phyloP scores from a whole-genome alignment of 2,888 invertebrate species.

The Aromia moschata region DNA sequence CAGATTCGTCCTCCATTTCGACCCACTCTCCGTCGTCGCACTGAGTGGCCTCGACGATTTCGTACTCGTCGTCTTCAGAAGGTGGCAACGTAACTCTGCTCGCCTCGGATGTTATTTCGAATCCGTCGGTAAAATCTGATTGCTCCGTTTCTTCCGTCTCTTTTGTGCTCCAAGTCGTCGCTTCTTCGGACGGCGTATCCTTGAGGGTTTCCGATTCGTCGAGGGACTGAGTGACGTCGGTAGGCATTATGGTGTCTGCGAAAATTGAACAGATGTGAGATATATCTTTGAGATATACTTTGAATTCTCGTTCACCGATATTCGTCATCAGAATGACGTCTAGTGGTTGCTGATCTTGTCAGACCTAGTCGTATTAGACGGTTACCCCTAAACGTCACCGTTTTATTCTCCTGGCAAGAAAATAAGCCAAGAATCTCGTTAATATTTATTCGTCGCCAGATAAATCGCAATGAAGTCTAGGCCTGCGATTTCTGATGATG shows the following conservation, averaged over 20 bases:
- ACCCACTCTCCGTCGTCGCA: conserved; percentile 67
- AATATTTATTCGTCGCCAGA: too few species aligned
- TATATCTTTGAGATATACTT: too few species aligned
- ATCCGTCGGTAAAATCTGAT: conserved; percentile 25
- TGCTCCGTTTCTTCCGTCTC: conserved; percentile 15
- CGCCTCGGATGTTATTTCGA: conserved; percentile 30
- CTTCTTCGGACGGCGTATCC: neutral
- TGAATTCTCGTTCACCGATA: too few species aligned
- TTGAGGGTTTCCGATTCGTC: conserved; percentile 53
- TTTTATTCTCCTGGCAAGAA: too few species aligned
- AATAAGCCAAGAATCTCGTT: too few species aligned
- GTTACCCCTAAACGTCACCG: too few species aligned
- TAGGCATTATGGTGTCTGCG: conserved; percentile 72
- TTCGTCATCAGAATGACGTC: too few species aligned
- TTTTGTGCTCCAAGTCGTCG: conserved; percentile 26
- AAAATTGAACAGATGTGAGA: conserved; percentile 25
- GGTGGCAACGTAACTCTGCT: conserved; percentile 14
- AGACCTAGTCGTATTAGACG: too few species aligned
- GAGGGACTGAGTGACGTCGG: conserved; percentile 65
- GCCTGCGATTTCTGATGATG: too few species aligned
- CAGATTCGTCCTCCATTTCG: conserved; percentile 57
- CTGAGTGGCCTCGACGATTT: conserved; percentile 64
- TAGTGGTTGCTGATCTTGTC: too few species aligned
- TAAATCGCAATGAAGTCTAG: too few species aligned
- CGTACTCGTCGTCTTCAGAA: conserved; percentile 66